A percentile compares a stretch with the other conserved stretches of the same genome.
Evolutionary conservation across 2,113 vertebrate genomes (phyloP).

Genomic region (Lepisosteus oculatus): DNA sequence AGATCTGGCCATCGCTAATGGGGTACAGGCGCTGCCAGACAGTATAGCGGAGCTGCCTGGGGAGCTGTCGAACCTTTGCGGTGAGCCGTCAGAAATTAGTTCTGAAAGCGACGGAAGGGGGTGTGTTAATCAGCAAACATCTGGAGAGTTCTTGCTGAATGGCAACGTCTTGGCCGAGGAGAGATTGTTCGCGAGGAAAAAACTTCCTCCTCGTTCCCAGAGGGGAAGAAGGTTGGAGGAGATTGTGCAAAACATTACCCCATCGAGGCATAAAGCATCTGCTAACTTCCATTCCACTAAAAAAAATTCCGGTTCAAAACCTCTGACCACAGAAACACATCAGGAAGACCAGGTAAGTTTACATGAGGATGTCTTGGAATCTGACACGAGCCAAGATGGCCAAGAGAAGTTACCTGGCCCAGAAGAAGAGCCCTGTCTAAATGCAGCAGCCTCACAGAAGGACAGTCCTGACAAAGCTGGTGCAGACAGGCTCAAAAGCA

Average conservation of each 20-base stretch:
- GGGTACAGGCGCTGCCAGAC: conserved; percentile 20
- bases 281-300: conserved; percentile 40
- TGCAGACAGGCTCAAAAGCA: conserved; percentile 33
- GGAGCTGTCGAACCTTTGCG: conserved; percentile 22
- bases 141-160: conserved; percentile 34
- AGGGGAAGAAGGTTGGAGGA: conserved; percentile 60
- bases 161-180: conserved; percentile 35
- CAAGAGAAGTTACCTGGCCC: conserved; percentile 15
- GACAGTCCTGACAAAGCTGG: conserved; percentile 26
- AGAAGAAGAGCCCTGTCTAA: conserved; percentile 25
- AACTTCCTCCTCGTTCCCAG: conserved; percentile 52
- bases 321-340: conserved; percentile 17
- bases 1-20: conserved; percentile 36
- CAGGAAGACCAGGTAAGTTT: background rate
- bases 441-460: conserved; percentile 31
- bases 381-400: conserved; percentile 18
- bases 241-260: conserved; percentile 66
- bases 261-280: conserved; percentile 49
- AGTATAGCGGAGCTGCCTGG: conserved; percentile 8
- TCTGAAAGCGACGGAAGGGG: conserved; percentile 18
- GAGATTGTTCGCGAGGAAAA: conserved; percentile 42
- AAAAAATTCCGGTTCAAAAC: conserved; percentile 30
- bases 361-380: conserved; percentile 12
- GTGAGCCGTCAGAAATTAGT: conserved; percentile 29
- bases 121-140: conserved; percentile 24